Evolutionary conservation across 2,113 vertebrate genomes (phyloP).

Genomic region (Xenopus borealis): DNA sequence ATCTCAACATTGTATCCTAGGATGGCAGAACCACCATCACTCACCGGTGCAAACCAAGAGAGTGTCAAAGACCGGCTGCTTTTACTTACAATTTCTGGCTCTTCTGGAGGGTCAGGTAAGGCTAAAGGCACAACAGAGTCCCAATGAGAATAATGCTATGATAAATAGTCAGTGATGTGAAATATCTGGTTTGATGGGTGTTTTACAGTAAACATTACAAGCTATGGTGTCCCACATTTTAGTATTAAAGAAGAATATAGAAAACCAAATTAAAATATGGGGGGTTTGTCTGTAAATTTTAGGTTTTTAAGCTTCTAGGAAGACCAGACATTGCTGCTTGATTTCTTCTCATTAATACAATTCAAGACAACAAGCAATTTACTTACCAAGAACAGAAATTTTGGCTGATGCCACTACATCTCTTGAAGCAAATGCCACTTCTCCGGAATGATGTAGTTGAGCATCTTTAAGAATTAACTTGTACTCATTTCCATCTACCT

Average conservation of each 20-base stretch:
- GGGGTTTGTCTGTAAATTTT: too few species aligned
- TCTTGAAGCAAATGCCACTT: slow-evolving; percentile 91
- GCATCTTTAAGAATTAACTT: slow-evolving; percentile 72
- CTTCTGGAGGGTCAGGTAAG: slow-evolving; percentile 84
- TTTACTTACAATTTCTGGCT: slow-evolving; percentile 79
- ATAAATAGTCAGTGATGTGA: background rate
- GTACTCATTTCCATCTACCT: slow-evolving; percentile 72
- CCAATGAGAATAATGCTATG: background rate
- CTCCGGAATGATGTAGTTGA: slow-evolving; percentile 71
- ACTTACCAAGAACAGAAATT: slow-evolving; percentile 80
- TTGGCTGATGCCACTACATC: slow-evolving; percentile 83
- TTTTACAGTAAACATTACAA: too few species aligned
- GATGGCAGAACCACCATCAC: slow-evolving; percentile 73
- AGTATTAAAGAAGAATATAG: too few species aligned
- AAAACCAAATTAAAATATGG: too few species aligned
- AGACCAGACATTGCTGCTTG: too few species aligned
- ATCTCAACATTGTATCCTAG: slow-evolving; percentile 86
- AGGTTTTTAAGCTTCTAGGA: too few species aligned
- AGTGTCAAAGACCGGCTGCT: slow-evolving; percentile 70
- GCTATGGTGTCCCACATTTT: too few species aligned
- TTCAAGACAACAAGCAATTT: background rate
- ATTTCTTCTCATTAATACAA: background rate
- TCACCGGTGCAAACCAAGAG: slow-evolving; percentile 82
- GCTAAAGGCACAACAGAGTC: slow-evolving; percentile 67
- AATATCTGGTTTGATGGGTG: too few species aligned